Percentiles rank a stretch among this genome's conserved stretches.
phyloP scores from a whole-genome alignment of 2,113 vertebrate genomes.

The Serinus canaria region DNA sequence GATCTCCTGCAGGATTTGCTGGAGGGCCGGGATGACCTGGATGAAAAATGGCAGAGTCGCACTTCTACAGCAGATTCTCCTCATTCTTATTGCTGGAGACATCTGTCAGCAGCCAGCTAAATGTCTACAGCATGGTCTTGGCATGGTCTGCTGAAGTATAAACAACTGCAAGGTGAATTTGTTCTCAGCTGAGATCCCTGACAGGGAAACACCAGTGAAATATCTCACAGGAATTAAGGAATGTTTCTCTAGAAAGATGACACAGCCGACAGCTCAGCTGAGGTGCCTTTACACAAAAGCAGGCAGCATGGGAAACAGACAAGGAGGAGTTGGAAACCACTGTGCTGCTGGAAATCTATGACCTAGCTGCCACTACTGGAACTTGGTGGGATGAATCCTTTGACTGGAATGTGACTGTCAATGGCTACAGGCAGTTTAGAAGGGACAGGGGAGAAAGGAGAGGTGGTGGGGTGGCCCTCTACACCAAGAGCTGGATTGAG shows the following conservation, averaged over 20 bases:
- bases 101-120: not conserved
- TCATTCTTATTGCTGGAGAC: not conserved
- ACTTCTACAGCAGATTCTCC: not conserved
- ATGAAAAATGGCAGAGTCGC: not conserved
- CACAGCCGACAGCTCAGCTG: accelerated
- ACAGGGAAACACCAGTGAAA: not conserved
- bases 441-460: not conserved
- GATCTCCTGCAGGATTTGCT: not conserved
- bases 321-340: not conserved
- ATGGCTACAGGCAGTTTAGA: not conserved
- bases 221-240: not conserved
- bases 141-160: not conserved
- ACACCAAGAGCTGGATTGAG: not conserved
- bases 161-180: not conserved
- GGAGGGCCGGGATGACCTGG: not conserved
- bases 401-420: accelerated
- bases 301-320: not conserved
- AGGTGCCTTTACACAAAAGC: not conserved
- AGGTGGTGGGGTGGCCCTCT: not conserved
- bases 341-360: not conserved
- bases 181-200: not conserved
- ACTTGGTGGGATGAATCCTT: not conserved
- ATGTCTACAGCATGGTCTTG: not conserved
- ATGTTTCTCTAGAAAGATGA: not conserved
- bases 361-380: not conserved